phyloP scores from a whole-genome alignment of 2,888 invertebrate species.

The Eupithecia inturbata region DNA sequence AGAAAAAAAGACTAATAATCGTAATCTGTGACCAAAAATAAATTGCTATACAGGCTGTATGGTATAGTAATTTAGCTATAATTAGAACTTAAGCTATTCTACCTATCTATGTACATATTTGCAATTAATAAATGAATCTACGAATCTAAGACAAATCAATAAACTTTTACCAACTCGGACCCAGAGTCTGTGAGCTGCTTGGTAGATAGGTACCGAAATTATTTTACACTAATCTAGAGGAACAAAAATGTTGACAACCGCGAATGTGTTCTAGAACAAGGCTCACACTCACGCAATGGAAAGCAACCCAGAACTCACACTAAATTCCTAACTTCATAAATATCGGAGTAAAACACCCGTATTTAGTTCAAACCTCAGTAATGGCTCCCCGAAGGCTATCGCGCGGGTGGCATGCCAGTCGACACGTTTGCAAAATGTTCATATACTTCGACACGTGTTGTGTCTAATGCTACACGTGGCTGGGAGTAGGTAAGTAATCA shows the following conservation, averaged over 20 bases:
- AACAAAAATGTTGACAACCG: neutral
- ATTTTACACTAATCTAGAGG: neutral
- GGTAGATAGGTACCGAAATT: no score
- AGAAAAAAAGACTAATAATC: no score
- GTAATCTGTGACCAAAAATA: no score
- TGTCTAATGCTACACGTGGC: neutral
- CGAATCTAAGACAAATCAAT: no score
- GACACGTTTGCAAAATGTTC: constrained; percentile 12
- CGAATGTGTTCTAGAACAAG: neutral
- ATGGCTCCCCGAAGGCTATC: constrained; percentile 15
- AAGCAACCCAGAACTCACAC: neutral
- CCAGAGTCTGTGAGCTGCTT: no score
- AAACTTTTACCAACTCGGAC: no score
- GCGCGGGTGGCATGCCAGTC: constrained; percentile 5
- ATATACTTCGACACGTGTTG: neutral
- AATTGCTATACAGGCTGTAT: no score
- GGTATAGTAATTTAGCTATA: no score
- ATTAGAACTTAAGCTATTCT: no score
- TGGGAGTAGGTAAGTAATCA: neutral
- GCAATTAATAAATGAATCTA: no score
- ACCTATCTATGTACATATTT: no score
- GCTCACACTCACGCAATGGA: neutral
- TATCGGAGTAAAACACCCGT: neutral
- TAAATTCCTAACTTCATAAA: neutral
- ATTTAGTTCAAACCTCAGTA: neutral